A percentile compares a stretch with the other conserved stretches of the same genome.
Conservation (phyloP, 1,140 invertebrate genomes). For the Trigoniulus corallinus region DNA sequence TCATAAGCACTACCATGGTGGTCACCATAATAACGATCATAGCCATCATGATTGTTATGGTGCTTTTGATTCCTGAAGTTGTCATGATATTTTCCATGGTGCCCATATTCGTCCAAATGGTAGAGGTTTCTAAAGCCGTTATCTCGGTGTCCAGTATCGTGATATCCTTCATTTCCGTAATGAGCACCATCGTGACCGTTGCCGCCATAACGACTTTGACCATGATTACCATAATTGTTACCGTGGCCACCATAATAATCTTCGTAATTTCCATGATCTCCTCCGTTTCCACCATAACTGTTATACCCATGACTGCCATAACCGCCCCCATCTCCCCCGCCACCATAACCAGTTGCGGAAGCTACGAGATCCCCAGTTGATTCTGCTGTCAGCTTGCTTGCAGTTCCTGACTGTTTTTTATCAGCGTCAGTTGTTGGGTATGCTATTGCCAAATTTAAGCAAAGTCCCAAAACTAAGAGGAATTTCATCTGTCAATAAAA, state of each 20-base stretch:
- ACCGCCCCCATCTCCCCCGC: background rate
- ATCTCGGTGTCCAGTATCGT: background rate
- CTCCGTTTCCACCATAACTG: background rate
- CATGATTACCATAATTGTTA: background rate
- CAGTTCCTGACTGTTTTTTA: too few relatives aligned
- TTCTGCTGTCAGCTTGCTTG: too few relatives aligned
- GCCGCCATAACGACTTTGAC: background rate
- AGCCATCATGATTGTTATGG: background rate
- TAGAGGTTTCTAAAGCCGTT: background rate
- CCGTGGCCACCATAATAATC: background rate
- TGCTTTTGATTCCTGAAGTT: background rate
- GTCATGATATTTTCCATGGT: background rate
- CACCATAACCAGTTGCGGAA: too few relatives aligned
- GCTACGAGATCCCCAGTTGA: too few relatives aligned
- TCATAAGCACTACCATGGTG: background rate
- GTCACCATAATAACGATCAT: background rate
- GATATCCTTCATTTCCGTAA: background rate
- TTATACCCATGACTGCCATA: background rate
- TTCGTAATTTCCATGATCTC: background rate
- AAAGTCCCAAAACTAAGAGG: too few relatives aligned
- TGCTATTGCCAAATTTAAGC: too few relatives aligned
- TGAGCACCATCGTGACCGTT: background rate
- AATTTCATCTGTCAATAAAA: too few relatives aligned
- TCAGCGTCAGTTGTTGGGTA: too few relatives aligned
- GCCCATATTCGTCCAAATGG: background rate